These are phyloP conservation scores for Alces alces DNA, from an alignment of 2,113 vertebrate genomes.

Conservation along the genomic window DNA sequence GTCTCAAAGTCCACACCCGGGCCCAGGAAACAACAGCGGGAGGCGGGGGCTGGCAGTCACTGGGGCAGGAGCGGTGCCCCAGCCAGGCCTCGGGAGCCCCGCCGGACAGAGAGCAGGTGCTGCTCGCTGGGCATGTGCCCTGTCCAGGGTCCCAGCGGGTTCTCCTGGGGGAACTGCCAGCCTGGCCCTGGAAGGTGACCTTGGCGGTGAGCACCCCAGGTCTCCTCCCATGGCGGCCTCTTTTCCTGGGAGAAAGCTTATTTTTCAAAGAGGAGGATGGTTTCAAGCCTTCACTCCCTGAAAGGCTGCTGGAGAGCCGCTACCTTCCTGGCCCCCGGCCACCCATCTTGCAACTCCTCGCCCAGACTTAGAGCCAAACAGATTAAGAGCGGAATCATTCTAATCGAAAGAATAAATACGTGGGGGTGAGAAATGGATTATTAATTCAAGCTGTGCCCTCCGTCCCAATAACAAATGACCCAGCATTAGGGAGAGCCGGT, in stretches of 20 bases:
- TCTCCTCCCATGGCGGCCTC: rapidly evolving
- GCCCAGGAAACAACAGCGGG: rapidly evolving
- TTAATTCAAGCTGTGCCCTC: conserved; percentile 74
- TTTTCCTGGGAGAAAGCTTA: background rate
- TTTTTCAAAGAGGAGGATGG: background rate
- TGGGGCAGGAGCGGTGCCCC: rapidly evolving
- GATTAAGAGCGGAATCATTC: conserved; percentile 58
- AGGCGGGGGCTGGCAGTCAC: rapidly evolving
- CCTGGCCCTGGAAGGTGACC: rapidly evolving
- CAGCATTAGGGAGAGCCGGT: conserved; percentile 54
- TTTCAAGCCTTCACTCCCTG: background rate
- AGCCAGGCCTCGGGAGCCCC: rapidly evolving
- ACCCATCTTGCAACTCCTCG: background rate
- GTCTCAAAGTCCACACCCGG: rapidly evolving
- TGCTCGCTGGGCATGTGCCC: background rate
- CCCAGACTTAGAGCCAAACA: conserved; percentile 6
- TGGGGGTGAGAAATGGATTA: conserved; percentile 60
- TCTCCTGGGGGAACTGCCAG: background rate
- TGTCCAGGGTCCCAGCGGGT: background rate
- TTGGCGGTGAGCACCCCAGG: background rate
- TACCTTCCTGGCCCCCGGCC: background rate
- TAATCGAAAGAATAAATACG: conserved; percentile 73
- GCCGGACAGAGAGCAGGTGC: background rate
- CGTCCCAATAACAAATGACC: conserved; percentile 78
- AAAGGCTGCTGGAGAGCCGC: background rate